Conservation (phyloP, 2,113 vertebrate species). For the Saccopteryx bilineata region DNA sequence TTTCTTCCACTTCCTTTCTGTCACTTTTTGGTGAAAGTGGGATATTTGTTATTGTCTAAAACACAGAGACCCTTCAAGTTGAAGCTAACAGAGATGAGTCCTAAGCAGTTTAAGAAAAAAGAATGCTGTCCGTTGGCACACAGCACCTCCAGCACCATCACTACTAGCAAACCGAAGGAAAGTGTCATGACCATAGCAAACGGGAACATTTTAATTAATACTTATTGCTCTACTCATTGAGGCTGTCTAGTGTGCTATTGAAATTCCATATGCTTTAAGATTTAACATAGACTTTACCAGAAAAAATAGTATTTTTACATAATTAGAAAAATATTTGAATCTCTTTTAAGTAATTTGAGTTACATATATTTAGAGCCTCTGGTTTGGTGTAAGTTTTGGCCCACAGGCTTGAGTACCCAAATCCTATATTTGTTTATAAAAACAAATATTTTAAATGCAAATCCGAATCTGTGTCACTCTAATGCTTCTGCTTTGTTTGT, state of each 20-base stretch:
- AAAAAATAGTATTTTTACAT: neutral
- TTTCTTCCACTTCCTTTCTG: neutral
- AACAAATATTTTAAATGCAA: conserved; percentile 67
- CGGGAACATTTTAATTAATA: neutral
- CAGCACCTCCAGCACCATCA: no score
- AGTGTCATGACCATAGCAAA: neutral
- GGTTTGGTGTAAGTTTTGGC: neutral
- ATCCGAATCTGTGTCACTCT: neutral
- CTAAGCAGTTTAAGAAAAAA: neutral
- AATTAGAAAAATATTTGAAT: neutral
- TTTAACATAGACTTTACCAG: neutral
- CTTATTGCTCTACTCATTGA: neutral
- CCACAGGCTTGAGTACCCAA: conserved; percentile 5
- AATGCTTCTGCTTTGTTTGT: conserved; percentile 60
- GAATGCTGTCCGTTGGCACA: neutral
- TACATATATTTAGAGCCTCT: neutral
- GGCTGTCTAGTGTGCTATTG: neutral
- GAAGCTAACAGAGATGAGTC: neutral
- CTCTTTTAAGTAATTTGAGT: neutral
- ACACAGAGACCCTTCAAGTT: neutral
- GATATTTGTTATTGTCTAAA: neutral
- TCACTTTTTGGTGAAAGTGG: neutral
- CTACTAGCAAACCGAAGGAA: neutral
- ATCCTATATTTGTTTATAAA: conserved; percentile 70
- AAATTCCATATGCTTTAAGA: neutral